Evolutionary conservation across 1,140 invertebrate genomes (phyloP), one percentile per base, ranked within the genome.

Genomic region (Ditylenchus dipsaci): DNA sequence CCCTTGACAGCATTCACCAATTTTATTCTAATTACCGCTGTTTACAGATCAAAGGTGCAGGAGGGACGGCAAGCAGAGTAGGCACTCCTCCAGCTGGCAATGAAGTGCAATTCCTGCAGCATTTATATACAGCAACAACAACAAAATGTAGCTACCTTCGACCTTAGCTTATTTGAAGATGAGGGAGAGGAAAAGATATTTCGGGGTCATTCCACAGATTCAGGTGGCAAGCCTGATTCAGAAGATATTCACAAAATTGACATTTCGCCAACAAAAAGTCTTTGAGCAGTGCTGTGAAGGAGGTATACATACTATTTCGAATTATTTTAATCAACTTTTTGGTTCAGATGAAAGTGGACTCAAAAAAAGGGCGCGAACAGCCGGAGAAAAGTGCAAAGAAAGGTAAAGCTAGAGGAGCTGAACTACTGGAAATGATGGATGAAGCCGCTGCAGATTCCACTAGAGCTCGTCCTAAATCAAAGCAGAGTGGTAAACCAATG

Each of bases 371-470:
- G 17, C 23, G 61, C 3, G 33, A 38, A 38, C 33, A 38, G 33
- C 33, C 33, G 11, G 33, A 38, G 33, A 8, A 26, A 13, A 13
- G 21, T 56, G 27, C 13, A 17, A 17, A 21, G 49, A 38, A 45
- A 76, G 69, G 42, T 21, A 74, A n/a, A 59, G 23, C 33, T 69
- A 38, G 38, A 59, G 76, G 27, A 21, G 61, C 3, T 27, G 71
- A 74, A 72, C 72, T 81, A 61, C 59, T 81, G 63, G 67, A 82
- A 29, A 67, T 81, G 73, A 71, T 81, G 76, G 79, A 81, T 63
- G 77, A 81, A 45, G 33, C 71, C 33, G 23, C 30, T 33, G 26
- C 62, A 15, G 17, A 29, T 17, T 9, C 38, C 29, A 1, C 65
- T 19, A 21, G 42, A 73, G 13, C 49, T 21, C n/a, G 15, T 19